Percentiles rank a stretch among this genome's conserved stretches.
phyloP scores from a whole-genome alignment of 2,888 invertebrate species.

The Eristalis tenax region DNA sequence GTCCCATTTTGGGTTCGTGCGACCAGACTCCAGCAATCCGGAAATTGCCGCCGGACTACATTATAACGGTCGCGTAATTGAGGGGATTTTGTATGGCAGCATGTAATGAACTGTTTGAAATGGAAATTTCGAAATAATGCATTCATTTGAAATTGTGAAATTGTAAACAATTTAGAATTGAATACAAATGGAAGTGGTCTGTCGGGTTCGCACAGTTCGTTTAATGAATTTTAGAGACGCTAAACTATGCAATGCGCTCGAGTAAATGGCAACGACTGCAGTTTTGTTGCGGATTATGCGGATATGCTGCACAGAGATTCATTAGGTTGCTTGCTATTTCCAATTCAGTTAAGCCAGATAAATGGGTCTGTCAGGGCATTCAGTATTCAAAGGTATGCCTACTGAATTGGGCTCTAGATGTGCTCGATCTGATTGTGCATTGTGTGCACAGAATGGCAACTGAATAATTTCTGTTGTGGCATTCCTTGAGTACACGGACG shows the following conservation, averaged over 20 bases:
- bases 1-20: slow-evolving; percentile 36
- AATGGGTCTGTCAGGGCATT: background rate
- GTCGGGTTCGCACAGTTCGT: background rate
- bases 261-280: background rate
- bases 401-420: background rate
- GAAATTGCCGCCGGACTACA: slow-evolving; percentile 29
- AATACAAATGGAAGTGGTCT: slow-evolving; percentile 1
- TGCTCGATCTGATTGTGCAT: background rate
- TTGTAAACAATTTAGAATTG: slow-evolving; percentile 25
- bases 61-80: slow-evolving; percentile 15
- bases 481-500: background rate
- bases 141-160: background rate
- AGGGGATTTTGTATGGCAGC: slow-evolving; percentile 15
- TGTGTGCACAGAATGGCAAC: background rate
- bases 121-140: slow-evolving; percentile 16
- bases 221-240: background rate
- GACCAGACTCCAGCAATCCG: slow-evolving; percentile 2
- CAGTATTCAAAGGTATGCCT: background rate
- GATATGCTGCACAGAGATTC: background rate
- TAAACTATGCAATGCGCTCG: background rate
- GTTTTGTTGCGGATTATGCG: slow-evolving; percentile 1
- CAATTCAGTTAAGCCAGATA: background rate
- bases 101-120: slow-evolving; percentile 37
- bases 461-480: background rate
- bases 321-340: background rate